A percentile compares a stretch with the other conserved stretches of the same genome.
These are phyloP conservation scores for Rhogogaster chlorosoma DNA, from an alignment of 2,888 invertebrate genomes.

Conservation along the genomic window DNA sequence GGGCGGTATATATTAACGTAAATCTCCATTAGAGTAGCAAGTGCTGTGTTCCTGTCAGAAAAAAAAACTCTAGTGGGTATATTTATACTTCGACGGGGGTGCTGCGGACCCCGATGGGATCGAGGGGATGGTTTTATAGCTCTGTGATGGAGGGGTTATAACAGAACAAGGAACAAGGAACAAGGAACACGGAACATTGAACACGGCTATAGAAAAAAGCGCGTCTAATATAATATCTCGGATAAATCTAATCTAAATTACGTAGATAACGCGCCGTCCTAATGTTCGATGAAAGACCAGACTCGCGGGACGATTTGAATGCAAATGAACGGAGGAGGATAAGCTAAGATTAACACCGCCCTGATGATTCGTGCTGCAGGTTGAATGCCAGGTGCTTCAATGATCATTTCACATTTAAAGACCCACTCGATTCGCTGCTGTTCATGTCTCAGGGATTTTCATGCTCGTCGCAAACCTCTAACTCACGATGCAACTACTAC, in stretches of 20 bases:
- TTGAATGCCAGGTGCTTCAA: neutral
- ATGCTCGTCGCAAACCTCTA: neutral
- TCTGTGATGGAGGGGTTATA: neutral
- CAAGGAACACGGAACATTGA: conserved; percentile 29
- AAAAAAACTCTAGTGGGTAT: conserved; percentile 19
- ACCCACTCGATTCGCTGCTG: neutral
- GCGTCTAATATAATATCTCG: neutral
- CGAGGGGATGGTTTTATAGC: neutral
- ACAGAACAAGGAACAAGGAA: conserved; percentile 6
- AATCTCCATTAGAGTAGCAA: conserved; percentile 52
- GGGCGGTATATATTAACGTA: conserved; percentile 52
- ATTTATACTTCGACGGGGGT: conserved; percentile 9
- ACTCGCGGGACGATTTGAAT: conserved; percentile 38
- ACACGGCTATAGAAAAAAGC: conserved; percentile 23
- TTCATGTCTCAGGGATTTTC: neutral
- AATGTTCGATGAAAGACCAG: conserved; percentile 7
- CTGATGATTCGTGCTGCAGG: neutral
- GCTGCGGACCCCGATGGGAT: neutral
- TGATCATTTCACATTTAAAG: neutral
- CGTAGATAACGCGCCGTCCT: conserved; percentile 21
- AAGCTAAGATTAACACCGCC: neutral
- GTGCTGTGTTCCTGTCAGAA: conserved; percentile 46
- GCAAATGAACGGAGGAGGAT: conserved; percentile 24
- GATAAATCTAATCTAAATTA: conserved; percentile 52
- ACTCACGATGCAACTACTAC: neutral